Evolutionary conservation across 2,888 invertebrate genomes (phyloP).

Genomic region (Nowickia ferox): DNA sequence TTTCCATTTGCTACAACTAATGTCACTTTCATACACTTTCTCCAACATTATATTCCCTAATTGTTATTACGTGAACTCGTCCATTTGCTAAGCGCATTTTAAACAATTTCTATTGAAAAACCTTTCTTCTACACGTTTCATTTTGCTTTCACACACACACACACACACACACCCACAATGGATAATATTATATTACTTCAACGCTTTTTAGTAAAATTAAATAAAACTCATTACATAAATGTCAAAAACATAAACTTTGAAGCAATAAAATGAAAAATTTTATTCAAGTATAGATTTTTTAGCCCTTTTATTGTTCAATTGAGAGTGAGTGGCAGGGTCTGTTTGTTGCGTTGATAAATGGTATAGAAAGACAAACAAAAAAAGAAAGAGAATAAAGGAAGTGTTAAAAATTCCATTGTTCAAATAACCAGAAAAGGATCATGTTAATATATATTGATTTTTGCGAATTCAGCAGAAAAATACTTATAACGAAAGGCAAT

Average conservation of each 20-base stretch:
- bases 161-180: conserved; percentile 19
- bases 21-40: background rate
- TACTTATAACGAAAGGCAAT: conserved; percentile 37
- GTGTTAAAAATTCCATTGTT: conserved; percentile 60
- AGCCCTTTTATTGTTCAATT: conserved; percentile 4
- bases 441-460: conserved; percentile 58
- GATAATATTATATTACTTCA: conserved; percentile 55
- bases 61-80: conserved; percentile 19
- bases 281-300: conserved; percentile 5
- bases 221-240: conserved; percentile 72
- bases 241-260: conserved; percentile 65
- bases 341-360: background rate
- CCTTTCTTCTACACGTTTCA: background rate
- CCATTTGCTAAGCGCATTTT: conserved; percentile 4
- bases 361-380: background rate
- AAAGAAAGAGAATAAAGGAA: conserved; percentile 40
- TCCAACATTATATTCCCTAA: background rate
- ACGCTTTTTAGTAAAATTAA: conserved; percentile 68
- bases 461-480: conserved; percentile 58
- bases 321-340: background rate
- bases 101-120: conserved; percentile 10
- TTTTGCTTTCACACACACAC: background rate
- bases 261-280: conserved; percentile 60
- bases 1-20: background rate
- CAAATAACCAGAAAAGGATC: conserved; percentile 61